Percentiles rank a stretch among this genome's conserved stretches.
These are phyloP conservation scores for Ceryle rudis DNA, from an alignment of 2,797 vertebrate genomes.

Conservation along the genomic window DNA sequence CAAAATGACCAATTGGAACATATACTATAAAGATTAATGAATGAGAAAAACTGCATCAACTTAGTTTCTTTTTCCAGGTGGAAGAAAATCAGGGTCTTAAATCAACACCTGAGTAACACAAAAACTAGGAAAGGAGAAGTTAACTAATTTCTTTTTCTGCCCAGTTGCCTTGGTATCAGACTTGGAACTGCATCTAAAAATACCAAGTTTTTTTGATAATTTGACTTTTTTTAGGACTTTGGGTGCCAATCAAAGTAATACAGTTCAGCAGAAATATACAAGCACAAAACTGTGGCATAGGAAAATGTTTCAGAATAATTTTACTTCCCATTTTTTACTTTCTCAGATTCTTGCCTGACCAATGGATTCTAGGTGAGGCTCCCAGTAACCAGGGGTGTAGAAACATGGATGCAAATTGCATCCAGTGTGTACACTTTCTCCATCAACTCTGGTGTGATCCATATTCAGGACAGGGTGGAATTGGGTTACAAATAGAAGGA, in stretches of 20 bases:
- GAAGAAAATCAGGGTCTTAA: neutral
- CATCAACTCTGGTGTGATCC: neutral
- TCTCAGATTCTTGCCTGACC: neutral
- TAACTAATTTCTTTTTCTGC: neutral
- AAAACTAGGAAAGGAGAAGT: neutral
- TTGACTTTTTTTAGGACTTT: neutral
- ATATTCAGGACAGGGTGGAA: neutral
- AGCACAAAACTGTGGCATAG: neutral
- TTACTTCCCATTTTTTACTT: neutral
- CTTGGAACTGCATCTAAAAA: neutral
- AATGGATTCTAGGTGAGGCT: neutral
- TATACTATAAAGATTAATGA: neutral
- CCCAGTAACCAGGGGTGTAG: neutral
- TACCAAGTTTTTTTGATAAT: neutral
- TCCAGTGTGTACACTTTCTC: neutral
- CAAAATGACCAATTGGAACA: neutral
- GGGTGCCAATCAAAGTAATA: neutral
- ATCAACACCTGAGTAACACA: neutral
- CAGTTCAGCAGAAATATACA: neutral
- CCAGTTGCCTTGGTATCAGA: neutral
- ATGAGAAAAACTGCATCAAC: neutral
- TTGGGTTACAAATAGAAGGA: neutral
- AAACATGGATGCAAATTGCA: neutral
- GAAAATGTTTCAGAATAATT: neutral
- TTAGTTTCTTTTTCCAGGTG: neutral